Evolutionary conservation across 2,113 vertebrate genomes (phyloP).

Genomic region (Cryptomyrus ogoouensis): DNA sequence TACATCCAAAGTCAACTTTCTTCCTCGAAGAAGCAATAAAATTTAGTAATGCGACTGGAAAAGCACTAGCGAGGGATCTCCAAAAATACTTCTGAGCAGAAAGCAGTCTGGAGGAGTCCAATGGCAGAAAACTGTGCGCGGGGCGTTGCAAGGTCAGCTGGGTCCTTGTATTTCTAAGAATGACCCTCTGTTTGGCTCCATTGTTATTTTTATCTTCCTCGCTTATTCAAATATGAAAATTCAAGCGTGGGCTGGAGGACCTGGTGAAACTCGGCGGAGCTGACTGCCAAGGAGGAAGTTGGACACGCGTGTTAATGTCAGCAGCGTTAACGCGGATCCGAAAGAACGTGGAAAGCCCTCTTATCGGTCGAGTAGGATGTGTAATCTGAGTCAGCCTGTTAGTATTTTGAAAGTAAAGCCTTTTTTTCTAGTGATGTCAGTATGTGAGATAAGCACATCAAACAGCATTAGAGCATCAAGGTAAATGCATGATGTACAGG

Average conservation of each 20-base stretch:
- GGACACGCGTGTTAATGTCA: neutral
- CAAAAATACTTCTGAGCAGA: neutral
- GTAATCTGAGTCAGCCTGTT: neutral
- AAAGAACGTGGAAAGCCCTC: neutral
- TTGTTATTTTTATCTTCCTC: neutral
- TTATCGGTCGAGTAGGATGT: neutral
- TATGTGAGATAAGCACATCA: neutral
- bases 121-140: neutral
- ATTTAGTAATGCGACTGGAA: neutral
- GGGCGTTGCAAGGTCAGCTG: neutral
- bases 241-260: neutral
- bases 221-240: neutral
- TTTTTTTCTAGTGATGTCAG: neutral
- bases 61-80: neutral
- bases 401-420: neutral
- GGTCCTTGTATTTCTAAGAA: neutral
- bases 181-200: neutral
- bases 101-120: neutral
- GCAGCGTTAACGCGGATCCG: neutral
- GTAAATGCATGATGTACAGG: neutral
- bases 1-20: neutral
- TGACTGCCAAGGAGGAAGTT: neutral
- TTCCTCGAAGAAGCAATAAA: neutral
- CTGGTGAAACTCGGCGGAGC: neutral
- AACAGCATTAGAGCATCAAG: neutral